A percentile compares a stretch with the other conserved stretches of the same genome.
phyloP scores from a whole-genome alignment of 2,797 vertebrate genomes.

The Holocentrus rufus region DNA sequence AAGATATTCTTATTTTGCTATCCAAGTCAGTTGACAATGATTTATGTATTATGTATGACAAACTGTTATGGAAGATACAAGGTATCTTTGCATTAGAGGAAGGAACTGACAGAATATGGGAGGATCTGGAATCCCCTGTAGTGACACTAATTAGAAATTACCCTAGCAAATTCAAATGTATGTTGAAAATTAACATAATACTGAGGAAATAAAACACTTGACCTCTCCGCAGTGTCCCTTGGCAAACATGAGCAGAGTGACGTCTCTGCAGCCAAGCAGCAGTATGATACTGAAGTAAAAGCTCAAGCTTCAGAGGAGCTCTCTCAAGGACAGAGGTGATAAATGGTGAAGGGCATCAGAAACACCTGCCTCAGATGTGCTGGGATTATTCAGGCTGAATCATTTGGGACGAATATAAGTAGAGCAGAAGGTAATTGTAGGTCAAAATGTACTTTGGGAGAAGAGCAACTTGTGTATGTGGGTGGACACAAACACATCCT shows the following conservation, averaged over 20 bases:
- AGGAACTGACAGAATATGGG: neutral
- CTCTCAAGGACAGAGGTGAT: slow-evolving; percentile 42
- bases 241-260: neutral
- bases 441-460: slow-evolving; percentile 53
- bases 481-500: slow-evolving; percentile 27
- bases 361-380: slow-evolving; percentile 48
- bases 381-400: slow-evolving; percentile 20
- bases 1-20: too few species aligned
- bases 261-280: neutral
- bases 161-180: neutral
- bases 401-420: slow-evolving; percentile 42
- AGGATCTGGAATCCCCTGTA: neutral
- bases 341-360: slow-evolving; percentile 42
- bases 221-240: neutral
- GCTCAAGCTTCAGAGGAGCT: slow-evolving; percentile 9
- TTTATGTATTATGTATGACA: too few species aligned
- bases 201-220: neutral
- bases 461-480: slow-evolving; percentile 16
- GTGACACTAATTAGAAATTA: neutral
- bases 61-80: too few species aligned
- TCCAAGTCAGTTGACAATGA: too few species aligned
- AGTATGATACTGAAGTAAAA: neutral
- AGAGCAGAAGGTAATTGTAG: slow-evolving; percentile 59
- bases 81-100: too few species aligned
- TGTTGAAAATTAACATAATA: neutral